Conservation (phyloP, 2,113 vertebrate genomes). For the Geococcyx californianus region DNA sequence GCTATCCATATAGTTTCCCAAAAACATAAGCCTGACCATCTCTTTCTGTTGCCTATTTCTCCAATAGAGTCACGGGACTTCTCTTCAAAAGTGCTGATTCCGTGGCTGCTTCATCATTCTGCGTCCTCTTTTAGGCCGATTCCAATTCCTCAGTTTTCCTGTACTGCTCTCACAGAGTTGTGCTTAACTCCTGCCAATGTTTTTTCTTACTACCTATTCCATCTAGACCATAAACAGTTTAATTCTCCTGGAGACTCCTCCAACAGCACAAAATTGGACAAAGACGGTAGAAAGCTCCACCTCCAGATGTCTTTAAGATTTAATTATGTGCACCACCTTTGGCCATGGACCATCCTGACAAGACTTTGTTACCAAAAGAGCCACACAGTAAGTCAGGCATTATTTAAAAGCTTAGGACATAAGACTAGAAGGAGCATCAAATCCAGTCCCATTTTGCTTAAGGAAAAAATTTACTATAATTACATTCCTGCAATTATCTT, state of each 20-base stretch:
- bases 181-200: neutral
- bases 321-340: neutral
- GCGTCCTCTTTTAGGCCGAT: neutral
- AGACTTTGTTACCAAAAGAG: neutral
- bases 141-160: neutral
- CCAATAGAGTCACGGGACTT: neutral
- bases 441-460: neutral
- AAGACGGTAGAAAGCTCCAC: neutral
- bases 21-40: neutral
- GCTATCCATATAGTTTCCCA: neutral
- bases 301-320: neutral
- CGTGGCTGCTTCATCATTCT: neutral
- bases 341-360: neutral
- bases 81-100: neutral
- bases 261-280: neutral
- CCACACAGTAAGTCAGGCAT: neutral
- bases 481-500: constrained; percentile 3
- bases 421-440: neutral
- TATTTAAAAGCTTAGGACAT: neutral
- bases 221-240: neutral
- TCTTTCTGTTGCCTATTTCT: neutral
- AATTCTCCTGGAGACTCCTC: neutral
- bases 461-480: constrained; percentile 33
- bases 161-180: neutral
- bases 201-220: neutral